phyloP scores from a whole-genome alignment of 92 coral and sea anemone species.

The Palythoa grandis region DNA sequence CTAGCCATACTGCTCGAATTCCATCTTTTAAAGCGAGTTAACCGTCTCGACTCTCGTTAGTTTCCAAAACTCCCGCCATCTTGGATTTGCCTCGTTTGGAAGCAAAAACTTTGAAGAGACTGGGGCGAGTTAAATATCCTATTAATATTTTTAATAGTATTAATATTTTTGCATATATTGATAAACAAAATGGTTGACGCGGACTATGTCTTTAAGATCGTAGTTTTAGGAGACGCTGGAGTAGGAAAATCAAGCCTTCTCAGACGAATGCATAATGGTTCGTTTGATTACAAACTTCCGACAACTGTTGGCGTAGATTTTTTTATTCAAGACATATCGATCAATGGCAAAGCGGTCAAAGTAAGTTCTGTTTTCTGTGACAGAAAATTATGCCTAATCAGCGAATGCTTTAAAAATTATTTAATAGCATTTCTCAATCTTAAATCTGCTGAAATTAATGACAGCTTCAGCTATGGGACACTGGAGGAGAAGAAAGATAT shows the following conservation, averaged over 20 bases:
- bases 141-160: no score
- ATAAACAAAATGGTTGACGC: constrained; percentile 62
- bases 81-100: constrained; percentile 39
- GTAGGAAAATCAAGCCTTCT: constrained; percentile 97
- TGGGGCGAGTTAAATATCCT: not conserved
- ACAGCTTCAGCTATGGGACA: constrained; percentile 96
- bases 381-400: not conserved
- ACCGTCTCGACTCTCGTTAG: no score
- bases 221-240: constrained; percentile 82
- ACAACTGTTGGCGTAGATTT: constrained; percentile 95
- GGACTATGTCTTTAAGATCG: constrained; percentile 82
- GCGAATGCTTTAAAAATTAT: not conserved
- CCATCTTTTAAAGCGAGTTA: no score
- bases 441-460: not conserved
- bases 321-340: constrained; percentile 78
- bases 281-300: constrained; percentile 70
- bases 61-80: constrained; percentile 41
- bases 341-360: constrained; percentile 77
- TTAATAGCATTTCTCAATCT: not conserved
- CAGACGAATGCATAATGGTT: constrained; percentile 71
- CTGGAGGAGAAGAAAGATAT: constrained; percentile 95
- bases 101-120: not conserved
- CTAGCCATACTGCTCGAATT: not conserved
- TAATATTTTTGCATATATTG: not conserved
- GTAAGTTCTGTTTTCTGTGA: constrained; percentile 24